A percentile compares a stretch with the other conserved stretches of the same genome.
Conservation (phyloP, 2,888 invertebrate genomes). For the Agrochola circellaris region DNA sequence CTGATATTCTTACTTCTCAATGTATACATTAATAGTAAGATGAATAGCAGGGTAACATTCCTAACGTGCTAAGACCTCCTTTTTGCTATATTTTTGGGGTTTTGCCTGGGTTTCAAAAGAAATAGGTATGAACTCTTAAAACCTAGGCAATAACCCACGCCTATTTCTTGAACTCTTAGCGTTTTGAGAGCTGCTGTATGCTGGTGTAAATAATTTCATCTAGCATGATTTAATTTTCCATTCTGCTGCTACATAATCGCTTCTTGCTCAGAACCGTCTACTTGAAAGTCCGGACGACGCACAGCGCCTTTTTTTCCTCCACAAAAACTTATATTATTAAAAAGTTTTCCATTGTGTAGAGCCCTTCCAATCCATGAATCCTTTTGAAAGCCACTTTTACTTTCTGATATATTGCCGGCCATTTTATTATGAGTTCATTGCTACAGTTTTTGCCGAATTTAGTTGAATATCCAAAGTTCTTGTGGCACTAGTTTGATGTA, state of each 20-base stretch:
- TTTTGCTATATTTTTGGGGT: background rate
- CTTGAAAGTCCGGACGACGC: conserved; percentile 14
- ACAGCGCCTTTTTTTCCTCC: background rate
- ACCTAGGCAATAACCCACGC: background rate
- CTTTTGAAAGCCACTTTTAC: conserved; percentile 49
- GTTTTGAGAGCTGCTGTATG: background rate
- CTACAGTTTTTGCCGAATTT: conserved; percentile 31
- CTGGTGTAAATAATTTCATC: background rate
- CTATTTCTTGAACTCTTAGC: background rate
- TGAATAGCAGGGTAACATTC: background rate
- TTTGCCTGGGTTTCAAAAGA: background rate
- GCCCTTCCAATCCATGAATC: conserved; percentile 33
- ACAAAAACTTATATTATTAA: conserved; percentile 51
- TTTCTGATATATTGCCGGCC: conserved; percentile 40
- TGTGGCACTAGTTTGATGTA: conserved; percentile 34
- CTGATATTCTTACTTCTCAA: background rate
- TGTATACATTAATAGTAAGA: too few species aligned
- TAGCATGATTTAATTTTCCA: background rate
- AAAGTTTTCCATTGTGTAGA: conserved; percentile 52
- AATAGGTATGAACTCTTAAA: background rate
- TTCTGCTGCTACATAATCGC: conserved; percentile 6
- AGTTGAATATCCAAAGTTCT: conserved; percentile 16
- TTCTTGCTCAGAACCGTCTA: conserved; percentile 8
- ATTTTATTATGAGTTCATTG: conserved; percentile 50
- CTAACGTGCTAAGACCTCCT: background rate